phyloP scores from a whole-genome alignment of 2,797 vertebrate species.

The Apodemus agrarius region DNA sequence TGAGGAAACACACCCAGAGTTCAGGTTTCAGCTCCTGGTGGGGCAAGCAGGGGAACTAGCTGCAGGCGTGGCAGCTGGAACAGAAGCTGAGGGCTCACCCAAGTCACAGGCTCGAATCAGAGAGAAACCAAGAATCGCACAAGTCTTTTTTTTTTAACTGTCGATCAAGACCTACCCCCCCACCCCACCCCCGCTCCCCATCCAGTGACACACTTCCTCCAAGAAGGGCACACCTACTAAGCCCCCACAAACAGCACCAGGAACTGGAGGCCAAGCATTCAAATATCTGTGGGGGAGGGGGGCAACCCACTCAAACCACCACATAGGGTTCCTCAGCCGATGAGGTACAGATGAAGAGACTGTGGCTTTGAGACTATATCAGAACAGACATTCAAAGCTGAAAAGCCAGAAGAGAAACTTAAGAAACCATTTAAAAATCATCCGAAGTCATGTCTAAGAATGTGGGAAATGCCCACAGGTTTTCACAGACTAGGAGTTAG shows the following conservation, averaged over 20 bases:
- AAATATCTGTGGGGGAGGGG: not conserved
- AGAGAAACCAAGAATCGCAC: not conserved
- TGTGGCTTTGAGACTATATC: not conserved
- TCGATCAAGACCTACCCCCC: not conserved
- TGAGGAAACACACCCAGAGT: not conserved
- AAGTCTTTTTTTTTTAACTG: not conserved
- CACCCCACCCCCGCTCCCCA: no score
- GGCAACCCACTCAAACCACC: not conserved
- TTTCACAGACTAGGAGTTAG: not conserved
- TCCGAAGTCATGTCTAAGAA: not conserved
- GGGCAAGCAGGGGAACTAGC: not conserved
- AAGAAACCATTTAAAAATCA: not conserved
- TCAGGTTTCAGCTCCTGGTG: not conserved
- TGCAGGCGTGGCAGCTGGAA: not conserved
- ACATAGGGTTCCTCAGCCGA: not conserved
- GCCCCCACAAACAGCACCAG: not conserved
- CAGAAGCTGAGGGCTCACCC: not conserved
- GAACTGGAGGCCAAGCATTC: not conserved
- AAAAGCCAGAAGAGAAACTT: not conserved
- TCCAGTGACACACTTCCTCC: not conserved
- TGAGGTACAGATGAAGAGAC: not conserved
- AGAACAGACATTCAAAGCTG: not conserved
- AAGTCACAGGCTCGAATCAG: not conserved
- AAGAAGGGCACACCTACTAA: not conserved
- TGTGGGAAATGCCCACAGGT: not conserved